Conservation (phyloP, 2,113 vertebrate genomes). For the Coracopsis vasa region DNA sequence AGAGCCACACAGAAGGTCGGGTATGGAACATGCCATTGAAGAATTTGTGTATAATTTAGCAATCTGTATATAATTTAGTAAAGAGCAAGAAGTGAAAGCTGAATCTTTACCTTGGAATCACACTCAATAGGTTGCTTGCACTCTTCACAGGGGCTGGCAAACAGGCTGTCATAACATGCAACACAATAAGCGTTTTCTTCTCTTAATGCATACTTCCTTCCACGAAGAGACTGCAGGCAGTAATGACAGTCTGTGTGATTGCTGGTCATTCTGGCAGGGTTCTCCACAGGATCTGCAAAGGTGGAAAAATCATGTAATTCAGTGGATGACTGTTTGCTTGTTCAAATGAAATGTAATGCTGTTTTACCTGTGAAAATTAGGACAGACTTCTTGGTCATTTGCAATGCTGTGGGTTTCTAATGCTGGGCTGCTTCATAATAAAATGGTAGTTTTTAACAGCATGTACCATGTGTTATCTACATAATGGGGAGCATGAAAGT, state of each 20-base stretch:
- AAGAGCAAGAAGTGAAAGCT: neutral
- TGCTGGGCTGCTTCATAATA: neutral
- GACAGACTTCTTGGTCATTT: neutral
- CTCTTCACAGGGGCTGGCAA: slow-evolving; percentile 87
- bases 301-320: neutral
- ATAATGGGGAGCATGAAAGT: neutral
- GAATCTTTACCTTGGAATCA: slow-evolving; percentile 83
- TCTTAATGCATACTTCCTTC: slow-evolving; percentile 89
- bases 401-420: neutral
- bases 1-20: neutral
- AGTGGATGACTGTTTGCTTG: neutral
- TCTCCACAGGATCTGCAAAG: neutral
- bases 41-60: neutral
- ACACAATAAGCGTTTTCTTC: slow-evolving; percentile 88
- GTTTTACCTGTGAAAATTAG: neutral
- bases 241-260: slow-evolving; percentile 85
- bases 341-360: neutral
- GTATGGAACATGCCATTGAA: neutral
- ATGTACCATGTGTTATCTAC: neutral
- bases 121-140: slow-evolving; percentile 88
- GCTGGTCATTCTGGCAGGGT: slow-evolving; percentile 76
- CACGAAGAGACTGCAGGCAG: slow-evolving; percentile 88
- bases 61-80: neutral
- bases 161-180: slow-evolving; percentile 88
- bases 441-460: neutral